Percentiles rank a stretch among this genome's conserved stretches.
Conservation (phyloP, 2,888 invertebrate species). For the Notocelia uddmanniana region DNA sequence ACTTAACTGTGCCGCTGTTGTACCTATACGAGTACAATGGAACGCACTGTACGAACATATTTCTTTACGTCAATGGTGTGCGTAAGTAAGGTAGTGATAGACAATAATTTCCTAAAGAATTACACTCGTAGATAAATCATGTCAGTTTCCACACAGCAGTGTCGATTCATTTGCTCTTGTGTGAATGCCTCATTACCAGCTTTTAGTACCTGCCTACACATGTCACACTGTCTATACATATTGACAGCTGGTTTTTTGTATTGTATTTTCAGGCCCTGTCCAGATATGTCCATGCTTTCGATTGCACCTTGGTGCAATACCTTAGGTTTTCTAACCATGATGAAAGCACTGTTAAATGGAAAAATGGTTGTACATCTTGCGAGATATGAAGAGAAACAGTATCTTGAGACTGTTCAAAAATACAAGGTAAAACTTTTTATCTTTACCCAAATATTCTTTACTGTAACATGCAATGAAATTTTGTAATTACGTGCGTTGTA, state of each 20-base stretch:
- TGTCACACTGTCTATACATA: neutral
- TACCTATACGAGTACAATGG: neutral
- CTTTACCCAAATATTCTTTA: too few relatives aligned
- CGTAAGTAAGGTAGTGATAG: slow-evolving; percentile 17
- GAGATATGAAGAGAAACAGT: slow-evolving; percentile 64
- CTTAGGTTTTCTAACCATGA: slow-evolving; percentile 60
- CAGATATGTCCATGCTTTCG: slow-evolving; percentile 52
- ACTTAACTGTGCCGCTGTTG: slow-evolving; percentile 7
- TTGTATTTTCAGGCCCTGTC: slow-evolving; percentile 46
- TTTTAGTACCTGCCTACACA: neutral
- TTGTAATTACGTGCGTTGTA: too few relatives aligned
- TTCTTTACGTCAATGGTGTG: neutral
- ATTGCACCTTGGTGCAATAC: slow-evolving; percentile 72
- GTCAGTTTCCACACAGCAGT: slow-evolving; percentile 1
- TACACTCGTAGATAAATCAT: neutral
- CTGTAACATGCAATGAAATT: too few relatives aligned
- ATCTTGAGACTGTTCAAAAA: slow-evolving; percentile 65
- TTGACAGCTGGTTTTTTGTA: neutral
- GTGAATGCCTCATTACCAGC: neutral
- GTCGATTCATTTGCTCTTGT: neutral
- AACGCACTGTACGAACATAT: neutral
- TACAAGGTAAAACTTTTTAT: slow-evolving; percentile 60
- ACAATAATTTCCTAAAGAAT: neutral
- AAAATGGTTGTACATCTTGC: slow-evolving; percentile 59
- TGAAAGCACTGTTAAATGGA: slow-evolving; percentile 55